Base-by-base conservation (phyloP, 2,888 invertebrate species). In the Agriotes lineatus region DNA sequence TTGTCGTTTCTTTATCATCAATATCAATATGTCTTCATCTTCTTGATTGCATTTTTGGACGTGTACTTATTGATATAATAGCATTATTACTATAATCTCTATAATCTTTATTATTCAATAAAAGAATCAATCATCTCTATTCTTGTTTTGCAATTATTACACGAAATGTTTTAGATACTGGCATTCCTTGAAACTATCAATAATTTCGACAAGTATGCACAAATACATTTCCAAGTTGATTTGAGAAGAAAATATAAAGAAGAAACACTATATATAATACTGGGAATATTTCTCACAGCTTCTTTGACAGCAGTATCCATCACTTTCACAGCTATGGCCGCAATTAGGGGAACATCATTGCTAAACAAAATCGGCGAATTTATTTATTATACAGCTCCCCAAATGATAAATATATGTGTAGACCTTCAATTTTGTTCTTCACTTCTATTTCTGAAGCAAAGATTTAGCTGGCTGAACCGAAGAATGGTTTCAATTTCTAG, bases 131-230 rank as follows among this genome's bases (percentile, higher is more conserved):
- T 35, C 9, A 2, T 2, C 9, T 39, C 14, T 14, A 14, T 14
- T 16, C 7, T 25, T 5, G 16, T 9, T 42, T 35, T 10, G n/a
- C 5, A 6, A 35, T 35, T 10, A 2, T 35, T 2, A 6, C n/a
- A n/a, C n/a, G n/a, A n/a, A n/a, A n/a, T n/a, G n/a, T 30, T 56
- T 37, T 12, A 56, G 56, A 56, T 56, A 12, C 2, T 56, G n/a
- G n/a, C n/a, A n/a, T n/a, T n/a, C n/a, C n/a, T 56, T 2, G 1
- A 22, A 6, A 22, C 19, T 1, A 18, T 56, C 12, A 19, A 37
- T 7, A 4, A 5, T 20, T 39, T 56, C 5, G 56, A 56, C 20
- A 37, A 56, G 14, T n/a, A 20, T n/a, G 20, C 10, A 7, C n/a
- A 39, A 16, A 9, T 37, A 1, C 2, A n/a, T 14, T 39, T 56